phyloP scores from a whole-genome alignment of 2,797 vertebrate species.

The Bradypodion pumilum region DNA sequence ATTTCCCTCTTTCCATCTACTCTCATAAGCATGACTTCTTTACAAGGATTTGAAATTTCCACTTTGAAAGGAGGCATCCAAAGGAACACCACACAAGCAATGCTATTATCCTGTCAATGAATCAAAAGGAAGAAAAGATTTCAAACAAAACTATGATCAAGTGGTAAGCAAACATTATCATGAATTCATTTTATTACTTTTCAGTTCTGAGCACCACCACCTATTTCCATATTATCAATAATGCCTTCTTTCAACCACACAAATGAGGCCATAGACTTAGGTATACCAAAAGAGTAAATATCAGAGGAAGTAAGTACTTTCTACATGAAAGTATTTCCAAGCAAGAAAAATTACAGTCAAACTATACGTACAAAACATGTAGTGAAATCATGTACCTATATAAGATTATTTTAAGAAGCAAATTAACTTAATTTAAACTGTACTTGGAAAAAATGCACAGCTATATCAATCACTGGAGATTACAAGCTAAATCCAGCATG shows the following conservation, averaged over 20 bases:
- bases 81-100: too few relatives aligned
- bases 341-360: neutral
- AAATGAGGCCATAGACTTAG: neutral
- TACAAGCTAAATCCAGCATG: neutral
- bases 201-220: neutral
- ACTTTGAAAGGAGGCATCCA: too few relatives aligned
- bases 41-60: too few relatives aligned
- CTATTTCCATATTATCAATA: neutral
- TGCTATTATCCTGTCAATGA: neutral
- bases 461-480: neutral
- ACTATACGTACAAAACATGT: neutral
- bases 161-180: neutral
- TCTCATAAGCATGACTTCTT: too few relatives aligned
- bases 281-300: neutral
- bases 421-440: neutral
- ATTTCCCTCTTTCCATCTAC: too few relatives aligned
- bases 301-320: neutral
- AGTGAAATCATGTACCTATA: neutral
- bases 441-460: neutral
- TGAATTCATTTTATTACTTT: neutral
- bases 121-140: neutral
- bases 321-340: neutral
- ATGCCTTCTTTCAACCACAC: neutral
- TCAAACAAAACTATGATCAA: neutral
- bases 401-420: neutral